These are phyloP conservation scores for Limnephilus auricula DNA, from an alignment of 2,888 invertebrate species.

Conservation along the genomic window DNA sequence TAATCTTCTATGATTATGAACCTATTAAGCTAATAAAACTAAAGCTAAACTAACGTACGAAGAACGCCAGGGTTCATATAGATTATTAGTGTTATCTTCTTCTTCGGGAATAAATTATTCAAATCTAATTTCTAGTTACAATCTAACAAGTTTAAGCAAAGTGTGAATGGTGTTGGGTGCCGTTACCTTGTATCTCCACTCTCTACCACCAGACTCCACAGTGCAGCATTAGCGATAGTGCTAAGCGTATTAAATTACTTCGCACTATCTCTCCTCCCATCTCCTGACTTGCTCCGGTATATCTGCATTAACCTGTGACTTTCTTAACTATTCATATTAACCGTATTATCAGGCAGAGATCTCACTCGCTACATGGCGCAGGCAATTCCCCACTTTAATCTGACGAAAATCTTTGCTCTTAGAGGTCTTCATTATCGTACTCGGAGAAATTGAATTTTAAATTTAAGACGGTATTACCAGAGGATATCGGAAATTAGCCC, in stretches of 20 bases:
- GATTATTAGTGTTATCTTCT: no score
- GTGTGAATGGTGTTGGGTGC: not conserved
- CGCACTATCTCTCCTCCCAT: not conserved
- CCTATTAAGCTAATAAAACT: not conserved
- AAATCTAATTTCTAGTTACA: not conserved
- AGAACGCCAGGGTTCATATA: not conserved
- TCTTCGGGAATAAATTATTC: not conserved
- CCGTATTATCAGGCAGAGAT: slow-evolving; percentile 13
- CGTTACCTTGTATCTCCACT: not conserved
- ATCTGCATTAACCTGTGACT: slow-evolving; percentile 20
- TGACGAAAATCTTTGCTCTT: not conserved
- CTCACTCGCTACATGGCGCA: not conserved
- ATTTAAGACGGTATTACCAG: no score
- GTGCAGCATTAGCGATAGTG: not conserved
- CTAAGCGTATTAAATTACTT: not conserved
- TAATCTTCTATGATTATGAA: not conserved
- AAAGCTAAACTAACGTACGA: not conserved
- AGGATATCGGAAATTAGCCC: no score
- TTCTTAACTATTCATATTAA: slow-evolving; percentile 30
- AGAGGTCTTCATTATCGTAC: slow-evolving; percentile 14
- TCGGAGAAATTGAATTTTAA: slow-evolving; percentile 3
- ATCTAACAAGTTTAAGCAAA: not conserved
- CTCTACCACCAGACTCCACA: not conserved
- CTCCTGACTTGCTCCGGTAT: slow-evolving; percentile 11
- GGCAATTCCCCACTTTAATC: slow-evolving; percentile 14